phyloP scores from a whole-genome alignment of 2,888 invertebrate genomes.

The Mesorhabditis belari region DNA sequence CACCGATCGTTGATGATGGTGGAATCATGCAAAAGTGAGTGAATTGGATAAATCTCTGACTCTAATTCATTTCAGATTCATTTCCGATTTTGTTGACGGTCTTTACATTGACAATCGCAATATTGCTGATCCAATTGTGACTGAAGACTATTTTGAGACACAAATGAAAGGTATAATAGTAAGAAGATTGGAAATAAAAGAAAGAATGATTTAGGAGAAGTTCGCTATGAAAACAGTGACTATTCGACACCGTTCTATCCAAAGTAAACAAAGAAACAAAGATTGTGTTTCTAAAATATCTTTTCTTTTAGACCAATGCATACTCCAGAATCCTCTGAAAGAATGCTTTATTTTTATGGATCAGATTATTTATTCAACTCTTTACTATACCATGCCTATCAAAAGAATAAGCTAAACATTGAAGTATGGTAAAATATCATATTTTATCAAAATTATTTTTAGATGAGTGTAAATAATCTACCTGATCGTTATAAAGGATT shows the following conservation, averaged over 20 bases:
- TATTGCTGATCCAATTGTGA: conserved; percentile 42
- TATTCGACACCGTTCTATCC: conserved; percentile 46
- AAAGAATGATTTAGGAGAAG: conserved; percentile 28
- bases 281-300: not conserved
- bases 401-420: conserved; percentile 39
- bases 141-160: conserved; percentile 48
- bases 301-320: conserved; percentile 23
- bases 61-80: conserved; percentile 28
- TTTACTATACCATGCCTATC: conserved; percentile 48
- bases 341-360: conserved; percentile 48
- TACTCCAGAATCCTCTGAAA: conserved; percentile 20
- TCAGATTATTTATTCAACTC: conserved; percentile 48
- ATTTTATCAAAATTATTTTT: conserved; percentile 6
- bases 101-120: conserved; percentile 45
- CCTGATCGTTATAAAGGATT: conserved; percentile 36
- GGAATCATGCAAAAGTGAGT: conserved; percentile 2
- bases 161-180: conserved; percentile 35
- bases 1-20: conserved; percentile 2
- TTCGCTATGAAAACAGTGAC: conserved; percentile 28
- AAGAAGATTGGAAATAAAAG: not conserved
- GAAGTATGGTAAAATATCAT: conserved; percentile 19
- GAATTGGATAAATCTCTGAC: not conserved
- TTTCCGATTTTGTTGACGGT: conserved; percentile 37
- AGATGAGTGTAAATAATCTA: conserved; percentile 28
- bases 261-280: conserved; percentile 3